A percentile compares a stretch with the other conserved stretches of the same genome.
Evolutionary conservation across 2,113 vertebrate species (phyloP).

Genomic region (Athene cunicularia): DNA sequence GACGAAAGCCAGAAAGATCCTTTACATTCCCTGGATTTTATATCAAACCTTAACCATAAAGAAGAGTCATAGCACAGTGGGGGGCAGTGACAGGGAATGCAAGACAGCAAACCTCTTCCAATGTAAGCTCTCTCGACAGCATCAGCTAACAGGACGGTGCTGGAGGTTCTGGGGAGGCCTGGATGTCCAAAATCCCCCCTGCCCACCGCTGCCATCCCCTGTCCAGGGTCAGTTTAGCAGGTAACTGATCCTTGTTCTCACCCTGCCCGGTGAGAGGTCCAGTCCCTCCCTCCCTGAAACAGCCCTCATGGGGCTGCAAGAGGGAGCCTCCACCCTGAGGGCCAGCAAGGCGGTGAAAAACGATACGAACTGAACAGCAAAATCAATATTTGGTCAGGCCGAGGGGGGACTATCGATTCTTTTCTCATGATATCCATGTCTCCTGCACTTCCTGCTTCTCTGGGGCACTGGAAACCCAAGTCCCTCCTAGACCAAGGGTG

Average conservation of each 20-base stretch:
- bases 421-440: conserved; percentile 68
- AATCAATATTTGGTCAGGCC: conserved; percentile 68
- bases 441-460: conserved; percentile 65
- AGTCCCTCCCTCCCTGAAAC: neutral
- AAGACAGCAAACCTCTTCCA: neutral
- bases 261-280: neutral
- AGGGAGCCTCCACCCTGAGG: neutral
- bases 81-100: neutral
- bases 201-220: neutral
- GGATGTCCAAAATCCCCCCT: neutral
- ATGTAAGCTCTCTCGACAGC: neutral
- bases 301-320: neutral
- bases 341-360: conserved; percentile 2
- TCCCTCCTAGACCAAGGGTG: conserved; percentile 60
- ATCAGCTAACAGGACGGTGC: neutral
- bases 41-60: neutral
- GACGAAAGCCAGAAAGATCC: neutral
- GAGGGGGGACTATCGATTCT: conserved; percentile 56
- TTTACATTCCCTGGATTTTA: conserved; percentile 16
- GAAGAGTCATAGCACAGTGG: neutral
- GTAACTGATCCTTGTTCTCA: neutral
- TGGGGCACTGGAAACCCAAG: conserved; percentile 52
- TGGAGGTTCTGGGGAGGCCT: neutral
- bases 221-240: neutral
- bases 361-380: conserved; percentile 36